Evolutionary conservation across 2,113 vertebrate genomes (phyloP).

Genomic region (Symphodus melops): DNA sequence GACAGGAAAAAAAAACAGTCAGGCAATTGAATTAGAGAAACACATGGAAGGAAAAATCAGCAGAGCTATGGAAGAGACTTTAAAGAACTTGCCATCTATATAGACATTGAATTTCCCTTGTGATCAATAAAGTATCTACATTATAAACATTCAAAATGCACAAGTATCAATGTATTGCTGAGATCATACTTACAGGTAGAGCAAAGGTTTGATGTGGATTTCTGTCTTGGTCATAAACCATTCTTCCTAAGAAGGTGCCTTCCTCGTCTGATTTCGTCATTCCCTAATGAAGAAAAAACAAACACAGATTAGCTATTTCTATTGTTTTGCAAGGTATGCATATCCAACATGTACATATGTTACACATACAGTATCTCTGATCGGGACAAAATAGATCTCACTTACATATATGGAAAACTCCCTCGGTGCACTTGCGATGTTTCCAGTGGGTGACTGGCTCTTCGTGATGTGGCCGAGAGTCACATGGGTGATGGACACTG

Average conservation of each 20-base stretch:
- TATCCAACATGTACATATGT: neutral
- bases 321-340: neutral
- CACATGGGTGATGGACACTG: neutral
- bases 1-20: neutral
- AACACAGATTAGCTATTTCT: neutral
- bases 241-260: neutral
- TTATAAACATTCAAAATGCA: too few relatives aligned
- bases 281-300: too few relatives aligned
- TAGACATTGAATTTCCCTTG: too few relatives aligned
- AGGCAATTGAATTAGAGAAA: neutral
- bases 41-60: neutral
- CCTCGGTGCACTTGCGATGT: neutral
- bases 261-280: neutral
- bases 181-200: neutral
- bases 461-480: neutral
- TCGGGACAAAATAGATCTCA: neutral
- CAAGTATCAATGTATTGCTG: too few relatives aligned
- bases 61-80: neutral
- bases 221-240: neutral
- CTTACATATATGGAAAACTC: neutral
- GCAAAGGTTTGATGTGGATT: neutral
- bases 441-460: neutral
- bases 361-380: too few relatives aligned
- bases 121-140: too few relatives aligned
- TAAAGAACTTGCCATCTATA: too few relatives aligned